Percentiles rank a stretch among this genome's conserved stretches.
Conservation (phyloP, 1,140 invertebrate genomes). For the Eurosta solidaginis region DNA sequence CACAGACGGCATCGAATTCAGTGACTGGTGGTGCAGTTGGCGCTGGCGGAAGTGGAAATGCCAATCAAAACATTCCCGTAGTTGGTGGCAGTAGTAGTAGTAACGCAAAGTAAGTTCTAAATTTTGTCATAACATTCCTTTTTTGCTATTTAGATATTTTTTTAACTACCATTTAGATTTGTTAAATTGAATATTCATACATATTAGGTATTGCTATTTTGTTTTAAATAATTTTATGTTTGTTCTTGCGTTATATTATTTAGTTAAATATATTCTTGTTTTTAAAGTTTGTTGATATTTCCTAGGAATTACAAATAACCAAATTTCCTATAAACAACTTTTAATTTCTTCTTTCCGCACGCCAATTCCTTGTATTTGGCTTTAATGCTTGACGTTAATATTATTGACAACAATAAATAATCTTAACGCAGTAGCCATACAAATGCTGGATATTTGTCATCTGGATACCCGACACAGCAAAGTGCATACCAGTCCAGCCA, state of each 20-base stretch:
- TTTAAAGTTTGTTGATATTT: slow-evolving; percentile 23
- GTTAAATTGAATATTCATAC: neutral
- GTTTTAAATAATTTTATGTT: no score
- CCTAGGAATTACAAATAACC: neutral
- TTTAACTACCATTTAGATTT: neutral
- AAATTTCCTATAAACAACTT: slow-evolving; percentile 22
- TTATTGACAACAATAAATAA: slow-evolving; percentile 17
- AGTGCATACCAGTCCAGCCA: slow-evolving; percentile 60
- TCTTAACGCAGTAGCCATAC: slow-evolving; percentile 54
- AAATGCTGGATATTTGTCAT: slow-evolving; percentile 58
- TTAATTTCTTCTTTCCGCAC: slow-evolving; percentile 1
- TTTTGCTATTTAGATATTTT: neutral
- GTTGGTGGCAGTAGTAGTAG: slow-evolving; percentile 50
- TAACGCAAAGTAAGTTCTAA: slow-evolving; percentile 48
- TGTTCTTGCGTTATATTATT: no score
- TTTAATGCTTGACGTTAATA: neutral
- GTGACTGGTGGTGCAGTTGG: slow-evolving; percentile 37
- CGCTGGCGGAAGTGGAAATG: slow-evolving; percentile 33
- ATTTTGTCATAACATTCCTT: neutral
- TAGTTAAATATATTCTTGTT: neutral
- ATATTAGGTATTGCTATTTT: no score
- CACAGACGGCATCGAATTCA: slow-evolving; percentile 42
- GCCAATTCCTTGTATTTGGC: slow-evolving; percentile 21
- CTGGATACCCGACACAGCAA: slow-evolving; percentile 57
- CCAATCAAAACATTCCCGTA: slow-evolving; percentile 58